These are phyloP conservation scores for Theretra japonica DNA, from an alignment of 2,888 invertebrate species.

Conservation along the genomic window DNA sequence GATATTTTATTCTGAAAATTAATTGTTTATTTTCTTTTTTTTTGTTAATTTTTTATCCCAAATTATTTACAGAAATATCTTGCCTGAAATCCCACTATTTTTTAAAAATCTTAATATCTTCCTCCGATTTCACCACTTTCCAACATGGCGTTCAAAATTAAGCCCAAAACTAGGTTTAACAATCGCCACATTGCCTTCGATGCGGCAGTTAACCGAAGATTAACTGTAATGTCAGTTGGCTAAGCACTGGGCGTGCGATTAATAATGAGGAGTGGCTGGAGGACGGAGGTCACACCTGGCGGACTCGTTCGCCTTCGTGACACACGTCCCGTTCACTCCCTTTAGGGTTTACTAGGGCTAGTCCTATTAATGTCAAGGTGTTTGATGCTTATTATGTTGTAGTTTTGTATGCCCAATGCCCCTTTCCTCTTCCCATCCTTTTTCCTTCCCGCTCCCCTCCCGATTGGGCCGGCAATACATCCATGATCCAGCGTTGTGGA, in stretches of 20 bases:
- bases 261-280: slow-evolving; percentile 27
- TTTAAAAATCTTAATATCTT: no score
- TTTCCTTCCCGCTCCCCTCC: no score
- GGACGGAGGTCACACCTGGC: slow-evolving; percentile 46
- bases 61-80: no score
- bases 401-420: no score
- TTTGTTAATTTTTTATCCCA: no score
- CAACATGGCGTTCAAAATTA: not conserved
- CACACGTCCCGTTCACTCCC: slow-evolving; percentile 42
- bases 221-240: slow-evolving; percentile 21
- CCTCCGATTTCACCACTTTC: no score
- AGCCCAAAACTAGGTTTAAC: not conserved
- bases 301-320: slow-evolving; percentile 48
- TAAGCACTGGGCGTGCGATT: slow-evolving; percentile 11
- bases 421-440: no score
- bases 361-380: slow-evolving; percentile 30
- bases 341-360: slow-evolving; percentile 33
- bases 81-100: no score
- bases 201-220: not conserved
- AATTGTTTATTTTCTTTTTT: no score
- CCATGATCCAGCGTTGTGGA: no score
- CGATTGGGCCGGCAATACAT: no score
- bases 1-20: no score
- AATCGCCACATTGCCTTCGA: not conserved
- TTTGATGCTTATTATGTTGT: slow-evolving; percentile 28